Evolutionary conservation across 2,888 invertebrate species (phyloP).

Genomic region (Heliconius sara): DNA sequence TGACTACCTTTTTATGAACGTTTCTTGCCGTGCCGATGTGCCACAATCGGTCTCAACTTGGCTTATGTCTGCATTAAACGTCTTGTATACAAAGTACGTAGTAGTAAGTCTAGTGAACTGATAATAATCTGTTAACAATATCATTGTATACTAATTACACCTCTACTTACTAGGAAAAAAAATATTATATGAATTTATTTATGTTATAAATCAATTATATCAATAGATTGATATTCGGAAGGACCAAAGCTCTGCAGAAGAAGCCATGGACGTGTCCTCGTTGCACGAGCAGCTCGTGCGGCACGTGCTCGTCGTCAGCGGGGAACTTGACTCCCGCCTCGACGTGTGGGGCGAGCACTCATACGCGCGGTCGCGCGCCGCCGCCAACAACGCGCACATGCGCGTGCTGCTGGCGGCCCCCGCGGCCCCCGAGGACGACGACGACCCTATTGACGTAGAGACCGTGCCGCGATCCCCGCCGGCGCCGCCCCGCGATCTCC

Average conservation of each 20-base stretch:
- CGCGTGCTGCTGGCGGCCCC: constrained; percentile 56
- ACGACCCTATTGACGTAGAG: constrained; percentile 46
- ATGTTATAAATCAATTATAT: neutral
- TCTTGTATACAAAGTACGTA: too few relatives aligned
- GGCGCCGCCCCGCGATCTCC: constrained; percentile 36
- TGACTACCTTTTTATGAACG: too few relatives aligned
- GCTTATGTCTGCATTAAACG: too few relatives aligned
- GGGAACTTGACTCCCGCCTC: constrained; percentile 51
- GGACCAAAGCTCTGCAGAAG: neutral
- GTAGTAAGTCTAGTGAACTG: too few relatives aligned
- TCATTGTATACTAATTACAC: too few relatives aligned
- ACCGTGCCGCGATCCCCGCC: constrained; percentile 46
- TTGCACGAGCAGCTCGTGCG: constrained; percentile 71
- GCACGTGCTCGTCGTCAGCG: constrained; percentile 63
- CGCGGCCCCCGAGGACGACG: constrained; percentile 43
- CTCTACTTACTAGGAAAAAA: neutral
- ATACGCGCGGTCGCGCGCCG: constrained; percentile 64
- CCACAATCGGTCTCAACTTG: too few relatives aligned
- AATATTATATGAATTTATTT: neutral
- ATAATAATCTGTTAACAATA: too few relatives aligned
- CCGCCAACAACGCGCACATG: constrained; percentile 50
- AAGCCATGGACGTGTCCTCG: constrained; percentile 33
- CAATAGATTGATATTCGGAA: neutral
- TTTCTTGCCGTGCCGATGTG: too few relatives aligned
- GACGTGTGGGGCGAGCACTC: constrained; percentile 76